Base-by-base conservation (phyloP, 2,888 invertebrate genomes). In the Diogma glabrata region DNA sequence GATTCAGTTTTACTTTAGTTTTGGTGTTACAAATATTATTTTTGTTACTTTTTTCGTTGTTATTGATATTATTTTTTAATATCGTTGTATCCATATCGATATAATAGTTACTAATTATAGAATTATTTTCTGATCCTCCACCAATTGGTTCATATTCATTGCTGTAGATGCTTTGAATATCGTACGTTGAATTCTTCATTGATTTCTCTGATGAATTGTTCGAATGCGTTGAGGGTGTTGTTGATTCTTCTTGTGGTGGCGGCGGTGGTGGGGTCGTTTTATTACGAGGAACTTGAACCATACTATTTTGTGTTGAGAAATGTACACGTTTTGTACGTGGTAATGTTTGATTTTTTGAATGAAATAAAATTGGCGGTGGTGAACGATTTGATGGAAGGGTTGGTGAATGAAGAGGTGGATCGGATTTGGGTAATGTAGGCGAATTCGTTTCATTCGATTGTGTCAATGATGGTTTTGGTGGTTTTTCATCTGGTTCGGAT, bases 131-230 rank as follows among this genome's bases (percentile, higher is more conserved):
- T 17, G 54, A 49, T 22, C 22, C 22, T 12, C 66, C 65, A 9
- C 69, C 67, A 54, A 84, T 83, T 12, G 82, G 82, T 63, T 84
- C 84, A 59, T 84, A 84, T 62, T 83, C 83, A 59, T 84, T 84
- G 60, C 83, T 82, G 60, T 83, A 84, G 59, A 83, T 79, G 65
- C 83, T 84, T 64, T 79, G 48, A 14, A 30, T 30, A 22, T 48
- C 48, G 22, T 48, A 48, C 8, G 30, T 22, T 33, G 30, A 48
- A 20, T 48, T 30, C 33, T 30, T 30, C 24, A 30, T 20, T 33
- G 17, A 43, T 43, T 43, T 43, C 12, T 43, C 43, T 8, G 43
- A 43, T 43, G 43, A 43, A 43, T 43, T 43, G 7, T 20, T 22
- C 3, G 20, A 22, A 43, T 43, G 43, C 43, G 43, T 22, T n/a